Evolutionary conservation across 2,797 vertebrate genomes (phyloP), one percentile per base, ranked within the genome.

Genomic region (Rousettus madagascariensis): DNA sequence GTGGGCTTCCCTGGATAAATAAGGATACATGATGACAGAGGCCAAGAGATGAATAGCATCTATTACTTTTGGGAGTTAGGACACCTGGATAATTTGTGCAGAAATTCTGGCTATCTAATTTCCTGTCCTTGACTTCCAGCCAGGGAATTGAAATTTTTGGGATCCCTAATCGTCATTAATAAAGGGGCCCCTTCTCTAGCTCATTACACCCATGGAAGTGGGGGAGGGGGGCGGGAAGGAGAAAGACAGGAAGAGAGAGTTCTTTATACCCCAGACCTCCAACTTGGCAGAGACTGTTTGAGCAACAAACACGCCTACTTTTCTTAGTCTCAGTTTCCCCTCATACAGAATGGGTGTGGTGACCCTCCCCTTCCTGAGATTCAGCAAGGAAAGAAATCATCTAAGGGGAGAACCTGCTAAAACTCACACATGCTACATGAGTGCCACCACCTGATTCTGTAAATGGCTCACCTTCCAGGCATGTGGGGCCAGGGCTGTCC

Each of bases 111-210:
- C 53, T 91, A n/a, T 41, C 30, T 83, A 49, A 75, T 83, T 92
- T 91, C 80, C 91, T 91, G 86, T 80, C 79, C 63, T 82, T 87
- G 38, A 86, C 71, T 97, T 96, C 33, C 43, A 82, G 41, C 71
- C 74, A 61, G 83, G 85, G 93, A 86, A 79, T 51, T 96, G 38
- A 82, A 90, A 94, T 93, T 38, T 33, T 49, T 65, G 83, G 79
- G 53, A 80, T 13, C 53, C 51, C 24, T 57, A 69, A 68, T 87
- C 33, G 41, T 90, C 26, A 61, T 49, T 68, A 77, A 74, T 88
- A n/a, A 66, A 95, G 71, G 26, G 36, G 26, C 30, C 41, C 49
- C 53, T 69, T 33, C 33, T 82, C 24, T 53, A 5, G 12, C 59
- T 57, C 33, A 53, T 36, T 65, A 57, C 82, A 68, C 17, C 51